Evolutionary conservation across 2,113 vertebrate species (phyloP).

Genomic region (Rostratula benghalensis): DNA sequence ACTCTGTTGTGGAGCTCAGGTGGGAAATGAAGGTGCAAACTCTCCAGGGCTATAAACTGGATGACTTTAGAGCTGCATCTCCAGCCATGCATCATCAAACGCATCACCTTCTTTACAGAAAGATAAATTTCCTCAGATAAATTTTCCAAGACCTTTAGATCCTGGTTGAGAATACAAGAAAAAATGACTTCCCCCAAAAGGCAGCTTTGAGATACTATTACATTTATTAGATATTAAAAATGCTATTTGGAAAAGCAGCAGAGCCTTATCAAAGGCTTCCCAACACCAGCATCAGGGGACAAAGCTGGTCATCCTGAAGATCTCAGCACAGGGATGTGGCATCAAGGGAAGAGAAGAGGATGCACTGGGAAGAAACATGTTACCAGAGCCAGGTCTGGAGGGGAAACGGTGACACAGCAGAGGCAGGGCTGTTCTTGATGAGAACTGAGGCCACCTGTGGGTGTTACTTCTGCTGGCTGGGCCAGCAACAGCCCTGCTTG

Average conservation of each 20-base stretch:
- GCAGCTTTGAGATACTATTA: background rate
- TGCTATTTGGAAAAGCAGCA: background rate
- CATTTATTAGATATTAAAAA: background rate
- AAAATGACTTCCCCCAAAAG: accelerated
- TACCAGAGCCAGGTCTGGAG: background rate
- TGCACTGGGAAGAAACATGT: accelerated
- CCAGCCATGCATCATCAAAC: background rate
- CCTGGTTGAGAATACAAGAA: background rate
- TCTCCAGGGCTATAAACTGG: accelerated
- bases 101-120: background rate
- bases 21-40: background rate
- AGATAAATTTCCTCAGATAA: background rate
- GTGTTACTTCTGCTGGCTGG: background rate
- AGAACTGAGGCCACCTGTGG: accelerated
- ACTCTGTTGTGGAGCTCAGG: accelerated
- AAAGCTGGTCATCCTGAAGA: too few relatives aligned
- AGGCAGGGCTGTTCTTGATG: background rate
- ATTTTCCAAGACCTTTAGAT: background rate
- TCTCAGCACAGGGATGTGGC: accelerated
- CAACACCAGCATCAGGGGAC: background rate
- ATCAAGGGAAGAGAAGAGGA: background rate
- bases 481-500: background rate
- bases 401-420: background rate
- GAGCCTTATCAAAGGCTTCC: background rate
- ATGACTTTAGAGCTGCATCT: background rate